Base-by-base conservation (phyloP, 2,113 vertebrate genomes). In the Neopipo cinnamomea region DNA sequence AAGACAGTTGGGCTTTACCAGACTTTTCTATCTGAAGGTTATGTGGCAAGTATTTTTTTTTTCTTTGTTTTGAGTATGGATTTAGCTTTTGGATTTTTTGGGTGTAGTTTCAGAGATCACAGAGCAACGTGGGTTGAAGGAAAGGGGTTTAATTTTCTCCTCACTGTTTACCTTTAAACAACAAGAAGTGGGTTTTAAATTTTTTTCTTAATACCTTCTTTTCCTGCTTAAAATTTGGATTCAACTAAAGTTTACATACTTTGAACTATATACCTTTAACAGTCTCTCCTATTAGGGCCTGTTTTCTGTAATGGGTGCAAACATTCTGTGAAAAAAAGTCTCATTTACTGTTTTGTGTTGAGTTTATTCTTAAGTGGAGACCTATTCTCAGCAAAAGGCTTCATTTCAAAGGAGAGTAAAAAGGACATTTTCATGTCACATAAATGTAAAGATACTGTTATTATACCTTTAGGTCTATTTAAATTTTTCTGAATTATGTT, bases 111-210 rank as follows among this genome's bases (percentile, higher is more conserved):
- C 31, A 70, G 24, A 65, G 30, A 44, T 74, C 16, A 50, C 35
- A 74, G 23, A 78, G 50, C 19, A 49, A 35, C 13, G 7, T 17
- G 31, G 30, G 10, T 0, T 3, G 14, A 2, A 14, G n/a, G 4
- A 66, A 74, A 47, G 28, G 1, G 2, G 15, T 75, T 66, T 83
- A 8, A 35, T 86, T 86, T 82, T 13, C 27, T 82, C 33, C 28
- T 66, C 30, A 56, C 4, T 47, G 66, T n/a, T 58, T n/a, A 58
- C 55, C 55, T n/a, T n/a, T n/a, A 58, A n/a, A 58, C 55, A 58
- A 23, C 21, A n/a, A n/a, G 33, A 58, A 58, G 33, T 23, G 55
- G 30, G 5, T 6, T 58, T n/a, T 58, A 9, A 22, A 22, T 23
- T n/a, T 56, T 58, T 58, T 58, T 58, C 33, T 56, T n/a, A n/a